phyloP scores from a whole-genome alignment of 2,113 vertebrate species.

The Antechinus stuartii region DNA sequence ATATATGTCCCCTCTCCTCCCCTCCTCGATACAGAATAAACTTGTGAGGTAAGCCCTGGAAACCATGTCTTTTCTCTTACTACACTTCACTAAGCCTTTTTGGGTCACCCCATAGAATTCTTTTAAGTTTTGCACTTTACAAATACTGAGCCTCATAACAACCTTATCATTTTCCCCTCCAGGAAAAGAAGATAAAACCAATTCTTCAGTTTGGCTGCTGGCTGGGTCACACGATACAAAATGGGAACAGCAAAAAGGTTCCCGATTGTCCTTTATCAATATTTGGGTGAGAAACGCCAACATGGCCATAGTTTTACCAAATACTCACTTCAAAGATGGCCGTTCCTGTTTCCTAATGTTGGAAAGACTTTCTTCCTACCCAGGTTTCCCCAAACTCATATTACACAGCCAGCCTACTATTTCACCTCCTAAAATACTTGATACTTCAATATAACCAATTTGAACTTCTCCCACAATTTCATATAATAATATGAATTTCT shows the following conservation, averaged over 20 bases:
- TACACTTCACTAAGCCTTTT: background rate
- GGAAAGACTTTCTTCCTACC: slow-evolving; percentile 8
- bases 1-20: background rate
- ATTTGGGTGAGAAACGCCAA: slow-evolving; percentile 32
- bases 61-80: background rate
- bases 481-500: slow-evolving; percentile 30
- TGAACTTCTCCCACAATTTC: slow-evolving; percentile 39
- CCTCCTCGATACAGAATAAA: background rate
- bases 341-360: slow-evolving; percentile 37
- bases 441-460: slow-evolving; percentile 30
- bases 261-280: background rate
- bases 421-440: slow-evolving; percentile 12
- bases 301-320: background rate
- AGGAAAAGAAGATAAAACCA: slow-evolving; percentile 21
- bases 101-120: background rate
- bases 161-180: background rate
- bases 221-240: slow-evolving; percentile 11
- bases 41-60: background rate
- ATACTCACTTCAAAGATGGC: slow-evolving; percentile 3
- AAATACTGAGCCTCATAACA: background rate
- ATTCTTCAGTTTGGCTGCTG: slow-evolving; percentile 4
- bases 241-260: slow-evolving; percentile 24
- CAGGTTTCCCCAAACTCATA: slow-evolving; percentile 18
- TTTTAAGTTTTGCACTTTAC: background rate
- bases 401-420: background rate